Percentiles rank a stretch among this genome's conserved stretches.
Evolutionary conservation across 2,888 invertebrate species (phyloP).

Genomic region (Terebella lapidaria): DNA sequence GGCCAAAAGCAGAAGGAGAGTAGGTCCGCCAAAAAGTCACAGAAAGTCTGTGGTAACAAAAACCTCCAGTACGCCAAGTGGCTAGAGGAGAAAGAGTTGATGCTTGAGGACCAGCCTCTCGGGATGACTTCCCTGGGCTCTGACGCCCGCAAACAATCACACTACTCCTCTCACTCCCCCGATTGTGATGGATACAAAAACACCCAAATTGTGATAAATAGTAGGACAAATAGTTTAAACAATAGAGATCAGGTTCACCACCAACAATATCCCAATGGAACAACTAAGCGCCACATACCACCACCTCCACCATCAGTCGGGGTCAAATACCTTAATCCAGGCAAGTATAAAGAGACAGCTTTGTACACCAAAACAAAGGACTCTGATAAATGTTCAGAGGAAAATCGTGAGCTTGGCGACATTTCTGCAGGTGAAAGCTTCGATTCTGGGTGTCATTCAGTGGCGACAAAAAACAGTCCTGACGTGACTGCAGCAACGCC

Average conservation of each 20-base stretch:
- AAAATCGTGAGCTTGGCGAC: not conserved
- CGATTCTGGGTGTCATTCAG: not conserved
- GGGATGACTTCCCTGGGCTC: not conserved
- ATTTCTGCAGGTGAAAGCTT: not conserved
- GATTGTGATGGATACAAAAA: not conserved
- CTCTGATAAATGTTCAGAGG: not conserved
- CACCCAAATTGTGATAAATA: not conserved
- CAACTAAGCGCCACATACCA: not conserved
- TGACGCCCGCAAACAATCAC: not conserved
- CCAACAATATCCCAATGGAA: too few species aligned
- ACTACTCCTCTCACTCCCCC: not conserved
- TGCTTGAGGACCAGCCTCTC: not conserved
- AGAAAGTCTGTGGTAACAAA: too few species aligned
- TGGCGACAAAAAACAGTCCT: not conserved
- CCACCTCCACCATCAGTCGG: not conserved
- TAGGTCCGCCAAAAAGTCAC: not conserved
- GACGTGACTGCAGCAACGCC: not conserved
- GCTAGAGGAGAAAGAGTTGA: not conserved
- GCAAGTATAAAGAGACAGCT: too few species aligned
- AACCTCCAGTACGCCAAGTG: not conserved
- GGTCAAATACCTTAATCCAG: not conserved
- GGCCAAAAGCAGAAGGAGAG: not conserved
- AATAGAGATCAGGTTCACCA: too few species aligned
- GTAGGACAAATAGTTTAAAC: not conserved
- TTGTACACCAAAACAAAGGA: not conserved